Evolutionary conservation across 2,113 vertebrate genomes (phyloP), one percentile per base, ranked within the genome.

Genomic region (Megatriorchis doriae): DNA sequence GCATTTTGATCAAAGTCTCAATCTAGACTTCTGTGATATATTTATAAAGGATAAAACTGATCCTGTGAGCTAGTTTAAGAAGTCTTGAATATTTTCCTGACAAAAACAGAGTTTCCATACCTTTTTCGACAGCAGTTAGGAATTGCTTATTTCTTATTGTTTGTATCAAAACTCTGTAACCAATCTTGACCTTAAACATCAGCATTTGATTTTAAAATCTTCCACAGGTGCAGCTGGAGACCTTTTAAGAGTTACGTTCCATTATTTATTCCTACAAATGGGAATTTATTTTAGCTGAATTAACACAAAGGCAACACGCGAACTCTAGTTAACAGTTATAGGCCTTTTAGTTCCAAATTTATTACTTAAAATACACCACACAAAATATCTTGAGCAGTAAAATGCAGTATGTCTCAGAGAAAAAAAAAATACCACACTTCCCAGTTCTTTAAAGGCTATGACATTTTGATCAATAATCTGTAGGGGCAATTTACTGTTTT

Each of bases 381-480:
- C 42, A 81, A 90, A 73, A 40, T 66, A 94, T 36, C 75, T 79
- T 47, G 52, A 89, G 91, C 82, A 93, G 23, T 15, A 95, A 95
- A 96, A 93, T 43, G 68, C 38, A 95, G 68, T 40, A 72, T 88
- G 79, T 70, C 87, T 80, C 47, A 72, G 26, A 94, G 55, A 7
- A 11, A 15, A 11, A 34, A 19, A 58, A 53, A 17, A 53, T 16
- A 53, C 9, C 52, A 86, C 29, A 87, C 50, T 95, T 92, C 52
- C 68, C 88, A 93, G 75, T 93, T 87, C 87, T 97, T 91, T 85
- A 94, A 96, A 83, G 83, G 70, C 67, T 93, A 80, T 0, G 26
- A 89, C 53, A 96, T 96, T 96, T 97, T 96, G 95, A 97, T 96
- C 89, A 95, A 96, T 97, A 96, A 96, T 91, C 73, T 79, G 15